Conservation (phyloP, 2,888 invertebrate genomes). For the Calliphora vomitoria region DNA sequence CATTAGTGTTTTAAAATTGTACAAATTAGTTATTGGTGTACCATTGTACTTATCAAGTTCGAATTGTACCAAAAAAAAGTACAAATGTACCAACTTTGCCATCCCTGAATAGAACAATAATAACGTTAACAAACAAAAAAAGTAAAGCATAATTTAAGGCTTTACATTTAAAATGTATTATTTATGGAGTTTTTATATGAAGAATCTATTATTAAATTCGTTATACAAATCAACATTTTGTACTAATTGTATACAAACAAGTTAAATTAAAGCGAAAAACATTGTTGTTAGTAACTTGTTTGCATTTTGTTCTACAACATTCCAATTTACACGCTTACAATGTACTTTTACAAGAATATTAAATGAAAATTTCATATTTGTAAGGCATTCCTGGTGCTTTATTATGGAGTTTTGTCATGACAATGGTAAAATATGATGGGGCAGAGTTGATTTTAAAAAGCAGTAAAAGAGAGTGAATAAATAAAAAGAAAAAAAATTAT, state of each 20-base stretch:
- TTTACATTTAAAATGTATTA: not conserved
- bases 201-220: not conserved
- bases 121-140: not conserved
- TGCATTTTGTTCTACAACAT: not conserved
- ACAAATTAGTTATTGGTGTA: too few species aligned
- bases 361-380: slow-evolving; percentile 15
- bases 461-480: not conserved
- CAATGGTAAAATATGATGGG: not conserved
- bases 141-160: slow-evolving; percentile 33
- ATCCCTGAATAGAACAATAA: too few species aligned
- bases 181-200: not conserved
- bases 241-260: slow-evolving; percentile 1
- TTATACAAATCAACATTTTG: not conserved
- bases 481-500: not conserved
- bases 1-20: too few species aligned
- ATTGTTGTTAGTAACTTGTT: not conserved
- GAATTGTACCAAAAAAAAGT: too few species aligned
- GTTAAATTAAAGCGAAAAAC: not conserved
- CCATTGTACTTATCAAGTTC: too few species aligned
- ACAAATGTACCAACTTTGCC: too few species aligned
- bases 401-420: not conserved
- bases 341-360: not conserved
- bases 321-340: not conserved
- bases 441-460: not conserved
- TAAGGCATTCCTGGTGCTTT: not conserved